These are phyloP conservation scores for Hylyphantes graminicola DNA, from an alignment of 1,140 invertebrate species.

Conservation along the genomic window DNA sequence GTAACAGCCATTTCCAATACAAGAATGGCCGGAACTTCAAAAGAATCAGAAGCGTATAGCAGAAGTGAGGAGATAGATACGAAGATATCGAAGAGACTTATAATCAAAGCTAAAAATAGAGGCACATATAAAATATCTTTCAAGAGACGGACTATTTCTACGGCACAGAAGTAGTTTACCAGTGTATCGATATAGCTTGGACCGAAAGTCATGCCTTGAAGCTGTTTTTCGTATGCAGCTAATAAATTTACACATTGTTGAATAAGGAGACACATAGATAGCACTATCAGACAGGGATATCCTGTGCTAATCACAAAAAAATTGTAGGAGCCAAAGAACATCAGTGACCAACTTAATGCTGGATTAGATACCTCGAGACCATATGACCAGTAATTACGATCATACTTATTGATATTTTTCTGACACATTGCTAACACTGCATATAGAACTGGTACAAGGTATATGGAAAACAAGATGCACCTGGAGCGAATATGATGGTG, in stretches of 20 bases:
- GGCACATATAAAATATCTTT: not conserved
- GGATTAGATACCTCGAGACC: not conserved
- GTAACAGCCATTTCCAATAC: not conserved
- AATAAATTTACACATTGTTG: not conserved
- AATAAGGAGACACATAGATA: constrained; percentile 1
- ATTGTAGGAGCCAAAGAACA: not conserved
- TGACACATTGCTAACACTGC: not conserved
- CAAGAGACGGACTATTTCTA: not conserved
- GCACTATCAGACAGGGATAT: not conserved
- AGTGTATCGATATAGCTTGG: not conserved
- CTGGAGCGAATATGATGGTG: no score
- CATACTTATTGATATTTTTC: no score
- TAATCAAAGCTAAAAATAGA: not conserved
- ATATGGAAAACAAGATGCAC: not conserved
- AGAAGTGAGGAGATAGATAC: not conserved
- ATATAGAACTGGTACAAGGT: not conserved
- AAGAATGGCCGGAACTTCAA: not conserved
- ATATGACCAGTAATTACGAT: not conserved
- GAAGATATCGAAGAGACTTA: not conserved
- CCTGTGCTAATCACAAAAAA: not conserved
- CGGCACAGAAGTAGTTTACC: not conserved
- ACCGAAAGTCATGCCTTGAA: not conserved
- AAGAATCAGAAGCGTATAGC: not conserved
- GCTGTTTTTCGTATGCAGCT: not conserved
- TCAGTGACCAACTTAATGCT: not conserved